These are phyloP conservation scores for Drosophila varians DNA, from an alignment of 1,140 invertebrate genomes.

Conservation along the genomic window DNA sequence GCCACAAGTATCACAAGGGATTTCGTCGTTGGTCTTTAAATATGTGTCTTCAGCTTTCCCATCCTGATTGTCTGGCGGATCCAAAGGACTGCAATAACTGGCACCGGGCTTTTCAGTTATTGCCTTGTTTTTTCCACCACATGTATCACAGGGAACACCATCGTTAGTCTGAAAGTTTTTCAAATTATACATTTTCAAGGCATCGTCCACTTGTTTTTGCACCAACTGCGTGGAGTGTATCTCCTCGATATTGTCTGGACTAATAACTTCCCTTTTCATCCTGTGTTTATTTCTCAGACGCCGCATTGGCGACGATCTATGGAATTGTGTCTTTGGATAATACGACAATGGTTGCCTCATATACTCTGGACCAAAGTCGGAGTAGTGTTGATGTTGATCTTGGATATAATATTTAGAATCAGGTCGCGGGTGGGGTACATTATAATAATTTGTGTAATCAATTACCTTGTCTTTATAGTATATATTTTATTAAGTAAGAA, in stretches of 20 bases:
- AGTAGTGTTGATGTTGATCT: not conserved
- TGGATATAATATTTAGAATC: slow-evolving; percentile 1
- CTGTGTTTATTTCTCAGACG: not conserved
- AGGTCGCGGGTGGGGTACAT: too few species aligned
- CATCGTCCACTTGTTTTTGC: not conserved
- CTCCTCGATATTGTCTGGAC: not conserved
- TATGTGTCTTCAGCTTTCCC: not conserved
- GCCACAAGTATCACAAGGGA: slow-evolving; percentile 22
- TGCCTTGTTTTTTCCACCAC: slow-evolving; percentile 47
- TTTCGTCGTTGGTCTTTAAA: slow-evolving; percentile 1
- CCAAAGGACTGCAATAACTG: not conserved
- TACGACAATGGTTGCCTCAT: not conserved
- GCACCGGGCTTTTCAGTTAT: slow-evolving; percentile 14
- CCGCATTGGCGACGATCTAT: not conserved
- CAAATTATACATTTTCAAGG: not conserved
- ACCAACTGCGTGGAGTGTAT: not conserved
- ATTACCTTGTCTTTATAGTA: not conserved
- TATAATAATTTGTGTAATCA: not conserved
- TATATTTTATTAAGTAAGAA: not conserved
- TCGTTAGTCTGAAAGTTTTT: slow-evolving; percentile 3
- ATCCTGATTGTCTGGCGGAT: not conserved
- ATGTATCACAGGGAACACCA: slow-evolving; percentile 34
- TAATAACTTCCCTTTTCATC: not conserved
- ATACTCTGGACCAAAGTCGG: not conserved
- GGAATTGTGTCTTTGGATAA: not conserved